Base-by-base conservation (phyloP, 2,797 vertebrate species). In the Sebastes matsubarae region DNA sequence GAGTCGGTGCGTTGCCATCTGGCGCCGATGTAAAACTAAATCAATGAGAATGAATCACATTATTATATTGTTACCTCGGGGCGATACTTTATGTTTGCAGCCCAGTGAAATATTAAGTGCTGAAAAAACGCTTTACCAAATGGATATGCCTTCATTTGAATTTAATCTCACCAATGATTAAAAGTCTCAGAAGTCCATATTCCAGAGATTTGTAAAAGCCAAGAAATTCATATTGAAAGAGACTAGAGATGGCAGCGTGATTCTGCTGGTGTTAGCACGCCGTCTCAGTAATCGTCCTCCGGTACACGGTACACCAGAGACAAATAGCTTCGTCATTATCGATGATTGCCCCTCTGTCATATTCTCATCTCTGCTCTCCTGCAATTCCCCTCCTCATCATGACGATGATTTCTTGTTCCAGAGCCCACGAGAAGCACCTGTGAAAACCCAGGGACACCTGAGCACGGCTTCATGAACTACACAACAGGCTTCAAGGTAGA, bases 401-500 rank as follows among this genome's bases (percentile, higher is more conserved):
- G 50, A 82, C 70, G 70, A 74, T 88, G 58, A 77, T 89, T 83
- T 90, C 68, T 77, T 91, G 73, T 94, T 85, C 10, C 89, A 99
- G 98, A 99, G 91, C 96, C 98, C 16, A 96, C 96, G 6, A 97
- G 96, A 58, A 98, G 96, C 11, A 93, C 97, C 0, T 99, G 98
- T 96, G 97, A 97, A 94, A 99, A 98, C 82, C 98, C 98, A 16
- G 98, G 98, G 42, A 96, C 97, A 16, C 98, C 98, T 20, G 95
- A 97, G 42, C 96, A 98, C 0, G 98, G 98, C 73, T 98, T 96
- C 86, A 96, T 99, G 92, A 99, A 99, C 85, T 97, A 97, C 88
- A 98, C 97, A 50, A 96, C 97, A 80, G 98, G 98, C 80, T 99
- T 98, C 89, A 98, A 99, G 97, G 98, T 99, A 91, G 87, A 79